A percentile compares a stretch with the other conserved stretches of the same genome.
Evolutionary conservation across 2,888 invertebrate species (phyloP).

Genomic region (Empis stercorea): DNA sequence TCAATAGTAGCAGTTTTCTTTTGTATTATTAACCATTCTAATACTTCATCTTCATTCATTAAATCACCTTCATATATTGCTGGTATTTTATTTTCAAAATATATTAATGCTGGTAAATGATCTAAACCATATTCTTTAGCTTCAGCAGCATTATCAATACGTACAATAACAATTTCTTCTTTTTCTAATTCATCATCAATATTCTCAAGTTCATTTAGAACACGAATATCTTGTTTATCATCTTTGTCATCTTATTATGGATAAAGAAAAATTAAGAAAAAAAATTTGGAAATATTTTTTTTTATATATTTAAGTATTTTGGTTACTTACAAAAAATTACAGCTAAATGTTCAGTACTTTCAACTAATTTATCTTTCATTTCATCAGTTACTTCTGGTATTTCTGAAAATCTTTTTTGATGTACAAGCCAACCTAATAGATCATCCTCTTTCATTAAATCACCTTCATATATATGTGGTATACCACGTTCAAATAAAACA

Average conservation of each 20-base stretch:
- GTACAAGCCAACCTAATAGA: conserved; percentile 76
- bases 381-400: conserved; percentile 87
- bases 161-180: conserved; percentile 79
- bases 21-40: conserved; percentile 73
- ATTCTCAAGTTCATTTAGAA: conserved; percentile 79
- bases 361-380: conserved; percentile 84
- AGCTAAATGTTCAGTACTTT: conserved; percentile 65
- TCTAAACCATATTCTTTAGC: conserved; percentile 85
- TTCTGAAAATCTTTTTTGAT: conserved; percentile 81
- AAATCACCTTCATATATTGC: conserved; percentile 84
- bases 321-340: conserved; percentile 76
- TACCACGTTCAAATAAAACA: conserved; percentile 61
- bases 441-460: conserved; percentile 84
- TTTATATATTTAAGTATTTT: not conserved
- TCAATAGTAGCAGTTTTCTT: conserved; percentile 85
- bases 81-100: conserved; percentile 85
- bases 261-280: not conserved
- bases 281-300: not conserved
- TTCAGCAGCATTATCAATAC: conserved; percentile 80
- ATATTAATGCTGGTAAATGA: conserved; percentile 64
- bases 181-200: conserved; percentile 84
- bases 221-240: conserved; percentile 76
- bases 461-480: conserved; percentile 65
- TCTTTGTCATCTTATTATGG: conserved; percentile 69
- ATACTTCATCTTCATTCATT: conserved; percentile 80